Conservation (phyloP, 2,113 vertebrate species). For the Hypanus sabinus region DNA sequence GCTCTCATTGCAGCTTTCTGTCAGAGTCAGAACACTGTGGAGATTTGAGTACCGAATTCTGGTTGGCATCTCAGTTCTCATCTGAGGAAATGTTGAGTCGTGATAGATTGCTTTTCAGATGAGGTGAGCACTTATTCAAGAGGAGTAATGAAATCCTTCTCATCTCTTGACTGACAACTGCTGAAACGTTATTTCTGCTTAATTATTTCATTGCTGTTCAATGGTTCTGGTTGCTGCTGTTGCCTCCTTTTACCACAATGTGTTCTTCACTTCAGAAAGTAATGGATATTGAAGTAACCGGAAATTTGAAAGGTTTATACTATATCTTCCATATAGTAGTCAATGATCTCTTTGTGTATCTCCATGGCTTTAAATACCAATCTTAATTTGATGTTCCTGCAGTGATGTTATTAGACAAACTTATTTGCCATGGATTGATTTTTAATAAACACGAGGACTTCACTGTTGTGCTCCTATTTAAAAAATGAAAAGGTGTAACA, state of each 20-base stretch:
- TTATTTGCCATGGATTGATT: neutral
- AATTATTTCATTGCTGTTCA: neutral
- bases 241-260: neutral
- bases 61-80: neutral
- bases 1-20: neutral
- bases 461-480: neutral
- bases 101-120: neutral
- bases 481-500: no score
- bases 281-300: neutral
- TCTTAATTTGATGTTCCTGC: neutral
- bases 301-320: neutral
- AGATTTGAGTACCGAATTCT: neutral
- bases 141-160: neutral
- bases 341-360: neutral
- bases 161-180: neutral
- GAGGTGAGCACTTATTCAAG: neutral
- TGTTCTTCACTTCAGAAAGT: neutral
- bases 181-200: neutral
- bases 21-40: neutral
- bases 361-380: neutral
- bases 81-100: neutral
- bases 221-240: neutral
- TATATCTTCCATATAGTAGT: neutral
- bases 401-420: neutral
- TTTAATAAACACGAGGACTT: neutral